These are phyloP conservation scores for Drosophila ochracea DNA, from an alignment of 2,888 invertebrate species.

Conservation along the genomic window DNA sequence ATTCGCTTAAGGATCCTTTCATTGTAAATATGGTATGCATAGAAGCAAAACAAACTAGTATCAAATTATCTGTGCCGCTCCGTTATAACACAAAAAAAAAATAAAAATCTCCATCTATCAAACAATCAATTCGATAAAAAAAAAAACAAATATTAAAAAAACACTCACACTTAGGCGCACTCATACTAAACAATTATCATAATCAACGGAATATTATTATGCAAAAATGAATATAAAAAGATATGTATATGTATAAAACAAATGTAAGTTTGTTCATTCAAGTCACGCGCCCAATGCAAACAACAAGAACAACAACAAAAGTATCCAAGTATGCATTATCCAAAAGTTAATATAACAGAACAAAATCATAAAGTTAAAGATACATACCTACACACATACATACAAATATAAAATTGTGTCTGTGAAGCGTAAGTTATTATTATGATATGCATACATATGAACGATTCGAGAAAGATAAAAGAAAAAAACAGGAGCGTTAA, in stretches of 20 bases:
- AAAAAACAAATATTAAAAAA: background rate
- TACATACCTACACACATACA: constrained; percentile 44
- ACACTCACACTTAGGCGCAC: constrained; percentile 42
- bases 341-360: constrained; percentile 58
- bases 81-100: background rate
- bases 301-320: constrained; percentile 27
- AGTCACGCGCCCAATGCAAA: constrained; percentile 59
- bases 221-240: constrained; percentile 11
- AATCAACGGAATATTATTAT: constrained; percentile 48
- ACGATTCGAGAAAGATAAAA: constrained; percentile 5
- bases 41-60: constrained; percentile 4
- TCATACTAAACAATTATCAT: constrained; percentile 48
- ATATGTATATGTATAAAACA: constrained; percentile 49
- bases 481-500: constrained; percentile 14
- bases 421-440: constrained; percentile 76
- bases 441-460: constrained; percentile 46
- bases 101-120: constrained; percentile 20
- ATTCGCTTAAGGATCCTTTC: constrained; percentile 34
- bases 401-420: constrained; percentile 64
- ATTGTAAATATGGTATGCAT: constrained; percentile 66
- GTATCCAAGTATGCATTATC: constrained; percentile 53
- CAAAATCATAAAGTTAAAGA: constrained; percentile 47
- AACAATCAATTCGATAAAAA: constrained; percentile 7
- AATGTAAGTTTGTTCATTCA: constrained; percentile 69
- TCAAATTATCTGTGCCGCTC: constrained; percentile 33